Evolutionary conservation across 2,113 vertebrate species (phyloP), one percentile per base, ranked within the genome.

Genomic region (Malurus melanocephalus): DNA sequence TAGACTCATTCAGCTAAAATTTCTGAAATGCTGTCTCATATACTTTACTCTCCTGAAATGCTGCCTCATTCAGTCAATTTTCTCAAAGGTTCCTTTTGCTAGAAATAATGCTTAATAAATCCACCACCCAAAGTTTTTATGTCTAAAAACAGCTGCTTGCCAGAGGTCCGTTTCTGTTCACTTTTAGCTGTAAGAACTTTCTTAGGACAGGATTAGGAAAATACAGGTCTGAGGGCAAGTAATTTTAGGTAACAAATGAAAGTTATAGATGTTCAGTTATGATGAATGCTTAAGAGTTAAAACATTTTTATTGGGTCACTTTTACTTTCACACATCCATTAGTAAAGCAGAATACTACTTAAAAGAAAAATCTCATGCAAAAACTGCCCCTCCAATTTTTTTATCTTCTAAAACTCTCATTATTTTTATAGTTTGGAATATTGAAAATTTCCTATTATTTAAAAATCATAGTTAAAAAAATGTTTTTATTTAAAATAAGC

Each of bases 1-100:
- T 81, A 93, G 88, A 84, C 48, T 83, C 67, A 85, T 92, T 93
- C 88, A 92, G 42, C 30, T 80, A 68, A 71, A 88, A 87, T 75
- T 90, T 90, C 66, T 89, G 84, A 92, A 86, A 57, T 74, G 73
- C 60, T 87, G 60, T 71, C 69, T 78, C 79, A 76, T 46, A 33
- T 10, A 49, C 53, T 94, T 93, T 56, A 48, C 77, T 73, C 33
- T 80, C 30, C 38, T 89, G 45, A 94, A 95, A 86, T 46, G n/a
- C 13, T 89, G 42, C n/a, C 62, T 93, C 1, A 0, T 85, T 93
- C 75, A 88, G 59, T 74, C 56, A 90, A 46, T 64, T 43, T 88
- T 93, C 82, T 89, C 49, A 75, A 71, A 84, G 40, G 9, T 62
- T 86, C 52, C 46, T 80, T 69, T 80, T 22, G 3, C 19, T 51